A percentile compares a stretch with the other conserved stretches of the same genome.
Conservation (phyloP, 2,888 invertebrate species). For the Heliconius sara region DNA sequence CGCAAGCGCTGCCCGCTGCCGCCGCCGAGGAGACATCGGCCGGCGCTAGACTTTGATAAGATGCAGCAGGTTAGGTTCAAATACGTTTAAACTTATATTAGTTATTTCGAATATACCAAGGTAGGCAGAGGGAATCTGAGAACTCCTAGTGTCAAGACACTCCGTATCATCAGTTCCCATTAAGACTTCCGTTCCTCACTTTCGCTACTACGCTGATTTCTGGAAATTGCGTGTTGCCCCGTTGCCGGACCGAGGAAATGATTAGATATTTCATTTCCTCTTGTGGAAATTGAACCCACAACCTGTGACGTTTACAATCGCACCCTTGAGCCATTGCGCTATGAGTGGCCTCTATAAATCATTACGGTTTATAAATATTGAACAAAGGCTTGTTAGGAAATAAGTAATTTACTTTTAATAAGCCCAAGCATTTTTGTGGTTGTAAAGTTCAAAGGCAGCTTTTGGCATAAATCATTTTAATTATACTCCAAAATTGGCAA, state of each 20-base stretch:
- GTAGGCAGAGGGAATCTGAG: no score
- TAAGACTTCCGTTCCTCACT: no score
- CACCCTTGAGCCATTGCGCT: background rate
- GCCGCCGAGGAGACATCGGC: slow-evolving; percentile 86
- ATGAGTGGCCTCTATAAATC: background rate
- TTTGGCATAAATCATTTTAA: background rate
- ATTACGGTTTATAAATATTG: no score
- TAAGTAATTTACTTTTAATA: background rate
- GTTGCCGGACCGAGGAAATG: no score
- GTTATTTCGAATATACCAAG: no score
- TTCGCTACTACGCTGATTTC: no score
- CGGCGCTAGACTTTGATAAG: slow-evolving; percentile 97
- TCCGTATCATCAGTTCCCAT: no score
- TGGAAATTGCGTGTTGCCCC: no score
- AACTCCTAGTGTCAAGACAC: no score
- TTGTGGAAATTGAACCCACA: background rate
- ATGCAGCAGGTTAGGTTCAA: slow-evolving; percentile 92
- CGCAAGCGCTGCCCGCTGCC: slow-evolving; percentile 75
- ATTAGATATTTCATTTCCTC: background rate
- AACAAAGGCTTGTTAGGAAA: background rate
- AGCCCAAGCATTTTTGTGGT: background rate
- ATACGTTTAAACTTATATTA: background rate
- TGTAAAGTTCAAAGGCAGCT: background rate
- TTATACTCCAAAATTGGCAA: background rate
- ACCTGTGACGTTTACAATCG: background rate